A percentile compares a stretch with the other conserved stretches of the same genome.
Conservation (phyloP, 2,888 invertebrate species). For the Eledona agricola region DNA sequence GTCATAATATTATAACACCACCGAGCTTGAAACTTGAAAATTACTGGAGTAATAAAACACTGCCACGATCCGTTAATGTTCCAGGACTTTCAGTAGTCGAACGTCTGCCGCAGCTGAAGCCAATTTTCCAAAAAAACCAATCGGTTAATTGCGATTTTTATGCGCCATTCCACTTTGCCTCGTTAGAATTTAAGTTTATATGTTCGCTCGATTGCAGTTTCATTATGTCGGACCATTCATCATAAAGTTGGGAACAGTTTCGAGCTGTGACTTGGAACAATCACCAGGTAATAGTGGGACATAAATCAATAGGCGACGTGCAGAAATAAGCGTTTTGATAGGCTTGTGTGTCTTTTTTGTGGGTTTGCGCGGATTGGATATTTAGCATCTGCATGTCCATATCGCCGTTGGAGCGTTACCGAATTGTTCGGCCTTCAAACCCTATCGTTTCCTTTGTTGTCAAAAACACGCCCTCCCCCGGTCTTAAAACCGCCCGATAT, state of each 20-base stretch:
- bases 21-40: no score
- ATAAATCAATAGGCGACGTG: slow-evolving; percentile 1
- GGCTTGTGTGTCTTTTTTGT: no score
- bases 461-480: slow-evolving; percentile 16
- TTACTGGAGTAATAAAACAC: no score
- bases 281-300: slow-evolving; percentile 2
- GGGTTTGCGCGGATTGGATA: no score
- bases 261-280: slow-evolving; percentile 4
- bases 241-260: slow-evolving; percentile 17
- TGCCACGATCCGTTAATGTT: no score
- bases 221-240: slow-evolving; percentile 21
- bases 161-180: not conserved
- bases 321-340: no score
- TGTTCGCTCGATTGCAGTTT: slow-evolving; percentile 18
- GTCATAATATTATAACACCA: no score
- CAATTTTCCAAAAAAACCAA: no score
- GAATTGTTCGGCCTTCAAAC: not conserved
- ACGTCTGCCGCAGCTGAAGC: no score
- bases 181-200: slow-evolving; percentile 11
- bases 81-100: no score
- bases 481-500: slow-evolving; percentile 1
- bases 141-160: no score
- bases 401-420: not conserved
- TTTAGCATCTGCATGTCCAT: no score
- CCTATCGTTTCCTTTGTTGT: slow-evolving; percentile 10